phyloP scores from a whole-genome alignment of 2,888 invertebrate genomes.

The Melolontha melolontha region DNA sequence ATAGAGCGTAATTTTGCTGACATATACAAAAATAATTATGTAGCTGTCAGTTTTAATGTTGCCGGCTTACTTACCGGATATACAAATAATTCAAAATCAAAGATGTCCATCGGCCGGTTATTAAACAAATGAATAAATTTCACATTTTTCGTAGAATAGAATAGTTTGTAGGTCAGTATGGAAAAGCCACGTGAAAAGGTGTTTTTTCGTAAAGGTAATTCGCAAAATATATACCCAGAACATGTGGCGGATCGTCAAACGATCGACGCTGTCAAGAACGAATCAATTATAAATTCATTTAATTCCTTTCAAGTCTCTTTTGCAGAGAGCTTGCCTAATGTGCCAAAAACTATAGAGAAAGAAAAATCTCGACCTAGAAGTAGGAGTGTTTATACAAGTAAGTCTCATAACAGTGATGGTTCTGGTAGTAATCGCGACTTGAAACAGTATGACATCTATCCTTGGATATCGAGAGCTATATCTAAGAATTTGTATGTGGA shows the following conservation, averaged over 20 bases:
- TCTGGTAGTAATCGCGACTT: slow-evolving; percentile 70
- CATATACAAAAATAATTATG: too few species aligned
- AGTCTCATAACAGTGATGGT: slow-evolving; percentile 74
- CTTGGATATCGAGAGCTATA: slow-evolving; percentile 71
- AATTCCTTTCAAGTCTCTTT: slow-evolving; percentile 51
- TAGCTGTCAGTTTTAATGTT: too few species aligned
- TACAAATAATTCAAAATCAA: slow-evolving; percentile 3
- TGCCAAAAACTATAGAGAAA: slow-evolving; percentile 56
- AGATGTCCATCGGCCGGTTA: slow-evolving; percentile 5
- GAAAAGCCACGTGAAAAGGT: slow-evolving; percentile 58
- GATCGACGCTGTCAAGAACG: neutral
- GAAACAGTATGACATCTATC: slow-evolving; percentile 69
- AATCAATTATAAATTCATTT: slow-evolving; percentile 17
- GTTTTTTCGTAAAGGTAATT: slow-evolving; percentile 63
- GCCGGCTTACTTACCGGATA: too few species aligned
- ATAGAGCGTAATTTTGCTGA: too few species aligned
- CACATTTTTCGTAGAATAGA: slow-evolving; percentile 15
- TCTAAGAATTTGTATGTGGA: slow-evolving; percentile 72
- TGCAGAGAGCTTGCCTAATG: slow-evolving; percentile 61
- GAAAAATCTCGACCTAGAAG: slow-evolving; percentile 73
- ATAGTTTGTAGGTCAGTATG: slow-evolving; percentile 45
- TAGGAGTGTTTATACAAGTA: slow-evolving; percentile 73
- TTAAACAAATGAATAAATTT: slow-evolving; percentile 13
- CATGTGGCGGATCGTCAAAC: neutral
- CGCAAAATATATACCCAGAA: slow-evolving; percentile 1